Base-by-base conservation (phyloP, 2,797 vertebrate species). In the Halcyon leucocephala region DNA sequence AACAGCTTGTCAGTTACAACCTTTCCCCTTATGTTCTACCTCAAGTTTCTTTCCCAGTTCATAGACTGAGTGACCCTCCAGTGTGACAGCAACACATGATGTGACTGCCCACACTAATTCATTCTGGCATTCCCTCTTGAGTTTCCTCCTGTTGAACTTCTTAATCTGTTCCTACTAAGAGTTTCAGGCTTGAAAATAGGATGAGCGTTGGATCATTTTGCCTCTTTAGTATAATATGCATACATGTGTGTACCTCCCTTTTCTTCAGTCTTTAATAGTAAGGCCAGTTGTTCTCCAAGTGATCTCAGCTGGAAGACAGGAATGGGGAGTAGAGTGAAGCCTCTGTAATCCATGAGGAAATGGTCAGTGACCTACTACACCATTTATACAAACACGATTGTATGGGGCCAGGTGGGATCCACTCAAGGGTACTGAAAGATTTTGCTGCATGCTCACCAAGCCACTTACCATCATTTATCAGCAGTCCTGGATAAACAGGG, bases 201-300 rank as follows among this genome's bases (percentile, higher is more conserved):
- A 39, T 48, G 48, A 49, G 9, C 5, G 17, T 61, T 33, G 12
- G 10, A 24, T 87, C 20, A 7, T 58, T 78, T 42, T 79, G 57
- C 8, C 42, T 67, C n/a, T 67, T 9, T 33, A 9, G 28, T 48
- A 26, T 52, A 18, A 19, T 2, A 10, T 17, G 41, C 29, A 25
- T 18, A 31, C 4, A 1, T 1, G 2, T 28, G 1, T 69, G 5
- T 14, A 14, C 51, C 12, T 25, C 21, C 21, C 18, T 35, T 61
- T 49, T 8, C 19, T 13, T 48, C 31, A 48, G 61, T 28, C 18
- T 61, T 55, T 49, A 17, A 6, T 1, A 61, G 22, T 19, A 35
- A 46, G 33, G 24, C 1, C 7, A 67, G 15, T 65, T 67, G 9
- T 18, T 49, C 12, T 67, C 18, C 19, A 24, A 26, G 49, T 51